Percentiles rank a stretch among this genome's conserved stretches.
Conservation (phyloP, 2,113 vertebrate genomes). For the Sus scrofa region DNA sequence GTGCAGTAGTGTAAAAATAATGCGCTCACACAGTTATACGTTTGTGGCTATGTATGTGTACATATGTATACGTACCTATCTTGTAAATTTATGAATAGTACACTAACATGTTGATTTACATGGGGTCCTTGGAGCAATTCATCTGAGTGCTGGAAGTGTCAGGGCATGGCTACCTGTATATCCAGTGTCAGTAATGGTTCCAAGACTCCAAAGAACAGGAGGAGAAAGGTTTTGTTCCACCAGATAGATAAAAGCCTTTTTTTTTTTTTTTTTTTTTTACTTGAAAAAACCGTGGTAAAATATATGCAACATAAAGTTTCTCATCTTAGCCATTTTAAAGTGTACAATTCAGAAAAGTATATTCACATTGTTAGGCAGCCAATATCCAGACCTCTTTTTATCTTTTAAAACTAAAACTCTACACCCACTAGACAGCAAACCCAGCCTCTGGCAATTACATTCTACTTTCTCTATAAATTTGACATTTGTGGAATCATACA, state of each 20-base stretch:
- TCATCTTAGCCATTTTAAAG: not conserved
- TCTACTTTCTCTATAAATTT: not conserved
- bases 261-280: not conserved
- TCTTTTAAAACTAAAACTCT: not conserved
- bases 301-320: not conserved
- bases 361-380: not conserved
- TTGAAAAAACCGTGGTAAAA: constrained; percentile 5
- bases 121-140: not conserved
- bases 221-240: not conserved
- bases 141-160: not conserved
- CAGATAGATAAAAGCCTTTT: not conserved
- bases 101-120: not conserved
- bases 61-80: not conserved
- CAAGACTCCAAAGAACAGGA: not conserved
- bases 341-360: not conserved
- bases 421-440: not conserved
- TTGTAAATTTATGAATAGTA: not conserved
- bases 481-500: not conserved
- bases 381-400: not conserved
- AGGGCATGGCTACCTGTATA: not conserved
- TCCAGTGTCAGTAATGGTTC: not conserved
- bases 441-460: not conserved
- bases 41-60: not conserved
- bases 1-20: not conserved
- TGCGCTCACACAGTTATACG: not conserved